phyloP scores from a whole-genome alignment of 2,797 vertebrate genomes.

The Sebastes hubbsi region DNA sequence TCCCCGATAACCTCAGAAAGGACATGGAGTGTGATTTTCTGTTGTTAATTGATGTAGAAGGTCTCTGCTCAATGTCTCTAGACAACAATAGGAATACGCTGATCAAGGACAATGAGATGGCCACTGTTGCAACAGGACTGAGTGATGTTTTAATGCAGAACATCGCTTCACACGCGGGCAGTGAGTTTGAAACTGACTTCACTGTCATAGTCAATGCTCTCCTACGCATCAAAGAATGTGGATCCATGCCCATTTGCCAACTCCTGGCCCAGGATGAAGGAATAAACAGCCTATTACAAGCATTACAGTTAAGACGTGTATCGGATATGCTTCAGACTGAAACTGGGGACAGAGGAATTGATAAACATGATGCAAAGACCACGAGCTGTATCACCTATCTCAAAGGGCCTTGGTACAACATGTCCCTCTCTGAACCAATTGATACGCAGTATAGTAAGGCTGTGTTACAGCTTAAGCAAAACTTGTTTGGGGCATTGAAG shows the following conservation, averaged over 20 bases:
- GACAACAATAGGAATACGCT: constrained; percentile 25
- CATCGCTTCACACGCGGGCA: constrained; percentile 54
- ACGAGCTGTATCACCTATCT: constrained; percentile 69
- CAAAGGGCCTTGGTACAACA: constrained; percentile 80
- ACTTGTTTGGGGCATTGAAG: constrained; percentile 77
- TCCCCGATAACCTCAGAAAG: constrained; percentile 72
- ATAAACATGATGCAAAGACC: constrained; percentile 18
- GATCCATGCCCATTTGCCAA: constrained; percentile 65
- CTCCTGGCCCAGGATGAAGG: constrained; percentile 67
- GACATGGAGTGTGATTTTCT: constrained; percentile 79
- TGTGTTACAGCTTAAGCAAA: constrained; percentile 81
- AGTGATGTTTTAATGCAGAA: constrained; percentile 80
- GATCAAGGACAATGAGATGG: constrained; percentile 73
- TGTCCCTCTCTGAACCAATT: constrained; percentile 74
- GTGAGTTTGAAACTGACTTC: constrained; percentile 65
- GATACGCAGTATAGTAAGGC: constrained; percentile 77
- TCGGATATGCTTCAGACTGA: constrained; percentile 64
- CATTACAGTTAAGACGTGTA: constrained; percentile 64
- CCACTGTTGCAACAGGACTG: constrained; percentile 76
- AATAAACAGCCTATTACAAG: constrained; percentile 68
- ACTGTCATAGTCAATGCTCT: constrained; percentile 74
- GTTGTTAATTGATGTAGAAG: constrained; percentile 76
- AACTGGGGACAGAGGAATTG: not conserved
- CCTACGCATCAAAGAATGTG: constrained; percentile 66
- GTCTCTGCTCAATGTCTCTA: constrained; percentile 54